A percentile compares a stretch with the other conserved stretches of the same genome.
These are phyloP conservation scores for Listronotus oregonensis DNA, from an alignment of 1,140 invertebrate species.

Conservation along the genomic window DNA sequence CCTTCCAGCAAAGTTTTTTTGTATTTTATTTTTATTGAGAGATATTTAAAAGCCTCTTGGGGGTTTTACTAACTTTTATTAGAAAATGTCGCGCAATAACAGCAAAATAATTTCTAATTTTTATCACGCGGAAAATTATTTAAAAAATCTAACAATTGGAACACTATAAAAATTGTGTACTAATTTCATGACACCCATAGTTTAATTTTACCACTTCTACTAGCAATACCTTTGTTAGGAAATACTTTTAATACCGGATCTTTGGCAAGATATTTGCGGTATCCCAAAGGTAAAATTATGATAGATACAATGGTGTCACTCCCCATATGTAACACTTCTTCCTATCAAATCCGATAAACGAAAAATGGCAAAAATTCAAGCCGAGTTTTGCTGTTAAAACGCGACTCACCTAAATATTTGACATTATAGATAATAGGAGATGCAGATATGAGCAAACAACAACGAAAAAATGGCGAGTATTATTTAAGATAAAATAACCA, in stretches of 20 bases:
- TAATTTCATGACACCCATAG: too few species aligned
- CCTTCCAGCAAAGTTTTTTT: constrained; percentile 51
- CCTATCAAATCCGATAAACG: neutral
- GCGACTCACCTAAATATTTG: constrained; percentile 39
- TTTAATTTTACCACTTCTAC: too few species aligned
- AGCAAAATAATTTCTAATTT: constrained; percentile 14
- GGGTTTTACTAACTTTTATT: constrained; percentile 47
- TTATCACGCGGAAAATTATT: too few species aligned
- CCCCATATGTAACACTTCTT: neutral
- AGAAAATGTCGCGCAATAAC: constrained; percentile 24
- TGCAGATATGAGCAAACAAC: constrained; percentile 37
- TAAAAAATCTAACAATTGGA: too few species aligned
- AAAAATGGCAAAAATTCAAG: neutral
- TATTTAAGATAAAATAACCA: too few species aligned
- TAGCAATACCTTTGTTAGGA: too few species aligned
- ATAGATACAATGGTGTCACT: neutral
- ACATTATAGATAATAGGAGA: constrained; percentile 40
- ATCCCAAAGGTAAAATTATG: too few species aligned
- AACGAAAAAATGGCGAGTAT: too few species aligned
- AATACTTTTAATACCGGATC: too few species aligned
- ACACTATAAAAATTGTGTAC: too few species aligned
- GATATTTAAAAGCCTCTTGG: constrained; percentile 50
- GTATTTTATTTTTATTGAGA: constrained; percentile 32
- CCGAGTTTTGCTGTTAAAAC: constrained; percentile 36
- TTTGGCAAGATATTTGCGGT: neutral